Conservation (phyloP, 2,113 vertebrate genomes). For the Petrocephalus microphthalmus region DNA sequence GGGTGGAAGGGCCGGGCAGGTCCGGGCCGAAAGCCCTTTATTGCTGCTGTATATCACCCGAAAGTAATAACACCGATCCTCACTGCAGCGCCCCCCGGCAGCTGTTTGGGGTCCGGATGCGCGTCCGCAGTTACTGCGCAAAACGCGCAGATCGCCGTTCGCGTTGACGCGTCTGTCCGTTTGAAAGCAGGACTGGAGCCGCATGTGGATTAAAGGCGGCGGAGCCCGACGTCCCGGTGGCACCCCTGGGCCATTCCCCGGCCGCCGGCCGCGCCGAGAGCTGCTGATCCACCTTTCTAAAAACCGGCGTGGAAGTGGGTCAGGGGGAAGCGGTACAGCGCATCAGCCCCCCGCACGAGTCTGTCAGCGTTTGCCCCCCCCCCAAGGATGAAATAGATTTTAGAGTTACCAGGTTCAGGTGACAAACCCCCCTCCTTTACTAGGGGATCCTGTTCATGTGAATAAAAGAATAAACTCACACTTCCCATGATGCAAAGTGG, state of each 20-base stretch:
- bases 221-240: background rate
- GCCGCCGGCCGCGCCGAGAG: background rate
- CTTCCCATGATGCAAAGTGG: background rate
- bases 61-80: background rate
- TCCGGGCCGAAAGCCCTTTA: background rate
- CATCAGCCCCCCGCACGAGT: too few species aligned
- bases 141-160: background rate
- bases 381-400: background rate
- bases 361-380: background rate
- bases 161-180: background rate
- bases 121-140: background rate
- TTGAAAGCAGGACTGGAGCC: background rate
- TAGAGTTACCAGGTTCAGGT: background rate
- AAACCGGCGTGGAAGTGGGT: background rate
- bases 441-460: background rate
- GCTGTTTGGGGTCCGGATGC: background rate
- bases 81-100: background rate
- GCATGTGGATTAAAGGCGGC: background rate
- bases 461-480: background rate
- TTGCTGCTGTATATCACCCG: background rate
- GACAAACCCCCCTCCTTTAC: background rate
- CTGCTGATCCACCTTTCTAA: background rate
- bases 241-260: background rate
- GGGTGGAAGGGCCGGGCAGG: background rate
- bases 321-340: background rate